Conservation (phyloP, 30 jellyfish, hydroid and myxozoan genomes). For the Catostylus mosaicus region DNA sequence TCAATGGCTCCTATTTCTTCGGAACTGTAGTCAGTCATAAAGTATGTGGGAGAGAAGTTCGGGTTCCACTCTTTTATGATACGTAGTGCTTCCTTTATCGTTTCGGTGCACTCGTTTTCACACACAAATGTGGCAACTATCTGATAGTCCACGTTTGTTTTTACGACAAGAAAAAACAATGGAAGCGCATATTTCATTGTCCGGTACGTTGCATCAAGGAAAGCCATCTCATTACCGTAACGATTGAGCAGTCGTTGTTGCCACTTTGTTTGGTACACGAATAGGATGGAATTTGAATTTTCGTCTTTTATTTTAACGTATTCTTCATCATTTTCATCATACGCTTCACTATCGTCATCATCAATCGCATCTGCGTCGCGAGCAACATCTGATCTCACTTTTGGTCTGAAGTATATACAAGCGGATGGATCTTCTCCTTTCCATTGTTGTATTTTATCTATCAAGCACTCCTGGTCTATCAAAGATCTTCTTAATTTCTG, state of each 20-base stretch:
- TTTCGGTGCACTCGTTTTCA: conserved; percentile 59
- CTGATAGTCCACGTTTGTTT: conserved; percentile 86
- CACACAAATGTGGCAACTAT: conserved; percentile 73
- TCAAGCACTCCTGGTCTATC: conserved; percentile 38
- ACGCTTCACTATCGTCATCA: neutral
- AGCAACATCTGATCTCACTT: neutral
- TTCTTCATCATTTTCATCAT: neutral
- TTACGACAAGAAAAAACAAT: conserved; percentile 76
- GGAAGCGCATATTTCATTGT: conserved; percentile 75
- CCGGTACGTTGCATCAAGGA: conserved; percentile 79
- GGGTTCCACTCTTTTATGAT: conserved; percentile 76
- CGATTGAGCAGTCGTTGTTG: conserved; percentile 69
- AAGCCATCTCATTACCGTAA: conserved; percentile 66
- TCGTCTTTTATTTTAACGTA: neutral
- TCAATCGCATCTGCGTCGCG: neutral
- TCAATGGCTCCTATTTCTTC: conserved; percentile 71
- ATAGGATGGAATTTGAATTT: conserved; percentile 15
- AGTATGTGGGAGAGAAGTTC: conserved; percentile 56
- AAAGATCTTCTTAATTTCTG: neutral
- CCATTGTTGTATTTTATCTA: conserved; percentile 15
- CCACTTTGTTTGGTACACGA: conserved; percentile 67
- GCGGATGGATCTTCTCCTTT: neutral
- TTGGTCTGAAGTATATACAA: conserved; percentile 11
- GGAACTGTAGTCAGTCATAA: conserved; percentile 55
- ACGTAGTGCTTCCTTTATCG: conserved; percentile 59